These are phyloP conservation scores for Harpalus rufipes DNA, from an alignment of 2,888 invertebrate genomes.

Conservation along the genomic window DNA sequence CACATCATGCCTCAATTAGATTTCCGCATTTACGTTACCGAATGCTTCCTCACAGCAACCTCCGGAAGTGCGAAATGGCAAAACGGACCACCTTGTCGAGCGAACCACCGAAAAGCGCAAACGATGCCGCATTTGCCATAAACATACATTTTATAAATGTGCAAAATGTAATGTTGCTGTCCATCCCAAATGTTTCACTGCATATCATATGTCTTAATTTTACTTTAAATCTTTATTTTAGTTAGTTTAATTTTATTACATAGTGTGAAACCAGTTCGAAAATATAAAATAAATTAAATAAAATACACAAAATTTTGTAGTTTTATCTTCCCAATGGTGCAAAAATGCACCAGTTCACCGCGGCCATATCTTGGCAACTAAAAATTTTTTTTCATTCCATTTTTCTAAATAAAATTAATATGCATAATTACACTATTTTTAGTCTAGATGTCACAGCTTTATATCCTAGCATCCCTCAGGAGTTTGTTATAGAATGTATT, in stretches of 20 bases:
- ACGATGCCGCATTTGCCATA: conserved; percentile 6
- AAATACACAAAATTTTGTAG: neutral
- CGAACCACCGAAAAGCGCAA: neutral
- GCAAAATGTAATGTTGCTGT: neutral
- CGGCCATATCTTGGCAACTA: neutral
- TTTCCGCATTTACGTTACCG: conserved; percentile 11
- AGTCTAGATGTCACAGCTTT: no score
- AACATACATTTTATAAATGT: conserved; percentile 16
- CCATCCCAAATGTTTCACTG: neutral
- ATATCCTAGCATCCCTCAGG: no score
- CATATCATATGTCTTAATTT: neutral
- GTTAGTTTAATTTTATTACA: no score
- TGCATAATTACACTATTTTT: no score
- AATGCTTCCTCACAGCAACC: conserved; percentile 2
- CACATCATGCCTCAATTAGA: conserved; percentile 20
- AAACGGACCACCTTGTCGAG: conserved; percentile 7
- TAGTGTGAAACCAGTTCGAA: neutral
- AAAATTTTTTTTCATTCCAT: neutral
- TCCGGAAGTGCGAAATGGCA: neutral
- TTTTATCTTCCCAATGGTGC: conserved; percentile 20
- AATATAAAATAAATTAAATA: neutral
- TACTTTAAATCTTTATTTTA: no score
- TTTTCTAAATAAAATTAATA: neutral
- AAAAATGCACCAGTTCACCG: conserved; percentile 38
- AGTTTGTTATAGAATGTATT: no score